Evolutionary conservation across 1,140 invertebrate genomes (phyloP), one percentile per base, ranked within the genome.

Genomic region (Lutraria rhynchaena): DNA sequence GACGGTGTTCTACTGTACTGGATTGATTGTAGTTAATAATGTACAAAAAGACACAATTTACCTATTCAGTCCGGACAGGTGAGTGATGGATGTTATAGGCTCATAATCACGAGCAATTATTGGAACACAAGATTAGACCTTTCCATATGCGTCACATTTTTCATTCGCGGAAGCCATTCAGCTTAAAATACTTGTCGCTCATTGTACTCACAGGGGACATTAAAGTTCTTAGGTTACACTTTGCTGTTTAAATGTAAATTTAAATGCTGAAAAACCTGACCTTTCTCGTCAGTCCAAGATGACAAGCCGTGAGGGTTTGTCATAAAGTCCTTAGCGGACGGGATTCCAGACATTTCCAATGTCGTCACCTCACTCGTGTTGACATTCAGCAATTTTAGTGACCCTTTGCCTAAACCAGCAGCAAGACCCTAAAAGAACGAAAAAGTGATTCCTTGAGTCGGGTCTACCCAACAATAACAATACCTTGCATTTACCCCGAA

Each of bases 271-370:
- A n/a, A n/a, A n/a, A 61, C 24, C 37, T 4, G 19, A 70, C 67
- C 51, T 22, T 31, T 35, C 17, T 53, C 27, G 46, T 57, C 29
- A 17, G 33, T 57, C 70, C 70, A 74, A 13, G 53, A 29, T 11
- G 51, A 29, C 2, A 74, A 37, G 0, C 70, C 70, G 44, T 74
- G 70, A 3, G 70, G 70, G 5, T 13, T 17, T 4, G 29, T 41
- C 70, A 74, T 57, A 29, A 74, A 74, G 29, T 74, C 51, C 1
- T 37, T 27, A n/a, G 33, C 58, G 19, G 41, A 29, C 5, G 70
- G 70, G 7, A 31, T 33, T 15, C 44, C 55, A 9, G 19, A 15
- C 22, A 74, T 74, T 3, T 74, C 27, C 55, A 58, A 27, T 27
- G 33, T 60, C 19, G 29, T 37, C 17, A 74, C 55, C 31, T 37